These are phyloP conservation scores for Tillus elongatus DNA, from an alignment of 2,888 invertebrate genomes.

Conservation along the genomic window DNA sequence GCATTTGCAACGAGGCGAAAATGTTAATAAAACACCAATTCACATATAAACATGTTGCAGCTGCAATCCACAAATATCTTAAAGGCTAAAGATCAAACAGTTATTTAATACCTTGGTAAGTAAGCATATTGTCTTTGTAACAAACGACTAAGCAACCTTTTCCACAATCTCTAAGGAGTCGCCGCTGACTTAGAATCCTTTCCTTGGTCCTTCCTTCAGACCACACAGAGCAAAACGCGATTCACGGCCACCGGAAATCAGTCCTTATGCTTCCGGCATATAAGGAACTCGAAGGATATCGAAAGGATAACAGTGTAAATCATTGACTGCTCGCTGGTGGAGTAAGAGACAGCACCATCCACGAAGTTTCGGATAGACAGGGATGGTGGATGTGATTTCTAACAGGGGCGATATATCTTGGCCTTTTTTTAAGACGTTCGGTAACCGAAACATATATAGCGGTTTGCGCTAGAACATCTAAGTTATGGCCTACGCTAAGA, in stretches of 20 bases:
- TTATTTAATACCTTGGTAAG: too few relatives aligned
- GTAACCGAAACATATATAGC: slow-evolving; percentile 43
- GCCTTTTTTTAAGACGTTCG: slow-evolving; percentile 34
- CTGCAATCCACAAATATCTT: too few relatives aligned
- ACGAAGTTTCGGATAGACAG: neutral
- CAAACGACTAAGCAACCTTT: too few relatives aligned
- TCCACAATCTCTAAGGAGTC: too few relatives aligned
- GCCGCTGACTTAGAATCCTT: too few relatives aligned
- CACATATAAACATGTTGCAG: too few relatives aligned
- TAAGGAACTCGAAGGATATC: slow-evolving; percentile 1
- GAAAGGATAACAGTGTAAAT: slow-evolving; percentile 2
- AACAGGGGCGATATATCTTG: slow-evolving; percentile 36
- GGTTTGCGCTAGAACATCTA: slow-evolving; percentile 25
- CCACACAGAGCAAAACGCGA: too few relatives aligned
- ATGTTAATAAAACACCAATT: too few relatives aligned
- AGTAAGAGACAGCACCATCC: neutral
- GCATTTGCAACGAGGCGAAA: too few relatives aligned
- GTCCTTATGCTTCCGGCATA: slow-evolving; percentile 2
- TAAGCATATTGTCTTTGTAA: too few relatives aligned
- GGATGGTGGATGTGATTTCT: slow-evolving; percentile 1
- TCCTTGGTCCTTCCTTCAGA: too few relatives aligned
- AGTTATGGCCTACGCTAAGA: neutral
- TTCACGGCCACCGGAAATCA: slow-evolving; percentile 4
- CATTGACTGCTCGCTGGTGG: neutral
- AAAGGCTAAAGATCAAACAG: too few relatives aligned